Evolutionary conservation across 1,140 invertebrate genomes (phyloP), one percentile per base, ranked within the genome.

Genomic region (Heliconius himera): DNA sequence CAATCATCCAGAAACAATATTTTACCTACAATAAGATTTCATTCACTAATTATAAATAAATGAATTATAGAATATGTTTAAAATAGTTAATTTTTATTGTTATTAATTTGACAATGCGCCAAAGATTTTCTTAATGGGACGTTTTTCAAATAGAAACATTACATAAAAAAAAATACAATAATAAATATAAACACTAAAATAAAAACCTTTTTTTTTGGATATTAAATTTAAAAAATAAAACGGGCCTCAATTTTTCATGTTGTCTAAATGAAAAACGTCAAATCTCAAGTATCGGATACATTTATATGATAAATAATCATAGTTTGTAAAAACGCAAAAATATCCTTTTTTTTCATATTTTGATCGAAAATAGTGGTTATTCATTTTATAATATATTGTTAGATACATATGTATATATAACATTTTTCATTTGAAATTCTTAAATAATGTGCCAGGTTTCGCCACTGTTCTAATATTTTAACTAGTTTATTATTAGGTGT

Each of bases 101-200:
- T 82, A 82, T 83, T 77, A 70, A 78, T 78, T 90, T 89, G 89
- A 90, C 88, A 90, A 90, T 90, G 89, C 89, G 89, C 89, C 89
- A 88, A 87, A 84, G 76, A 60, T 79, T 71, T 38, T 66, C 16
- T 66, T 29, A 3, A 29, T 77, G 74, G 80, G 79, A 84, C 85
- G 81, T 88, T 85, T 88, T 88, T 86, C 84, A 84, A 82, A 80
- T 36, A 73, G 73, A 76, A 76, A 72, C 73, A 74, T 38, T 41
- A 22, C 22, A 33, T 51, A 33, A 4, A 73, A 73, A n/a, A 73
- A 29, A n/a, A 0, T 36, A 54, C 26, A 29, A 33, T 54, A 29
- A 22, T 36, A 56, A 73, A 46, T 26, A 60, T 16, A 73, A 56
- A 54, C 51, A n/a, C 9, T 70, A 73, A 78, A 73, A 41, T 26